A percentile compares a stretch with the other conserved stretches of the same genome.
These are phyloP conservation scores for Acanthopleura granulata DNA, from an alignment of 2,888 invertebrate species.

Conservation along the genomic window DNA sequence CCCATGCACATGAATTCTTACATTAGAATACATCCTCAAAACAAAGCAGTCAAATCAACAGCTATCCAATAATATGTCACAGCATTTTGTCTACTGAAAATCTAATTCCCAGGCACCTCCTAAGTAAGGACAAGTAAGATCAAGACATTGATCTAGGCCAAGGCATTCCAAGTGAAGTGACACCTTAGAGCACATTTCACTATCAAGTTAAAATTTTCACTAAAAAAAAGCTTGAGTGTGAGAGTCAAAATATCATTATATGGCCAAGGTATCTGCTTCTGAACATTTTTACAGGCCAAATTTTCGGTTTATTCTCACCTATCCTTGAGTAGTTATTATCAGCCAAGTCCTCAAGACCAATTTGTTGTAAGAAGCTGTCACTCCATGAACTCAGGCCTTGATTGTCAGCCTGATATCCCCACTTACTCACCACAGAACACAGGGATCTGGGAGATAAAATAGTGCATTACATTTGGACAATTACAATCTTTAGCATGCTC, in stretches of 20 bases:
- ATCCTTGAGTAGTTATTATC: constrained; percentile 56
- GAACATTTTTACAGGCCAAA: no score
- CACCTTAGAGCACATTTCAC: no score
- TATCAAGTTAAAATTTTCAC: no score
- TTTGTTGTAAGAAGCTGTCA: constrained; percentile 77
- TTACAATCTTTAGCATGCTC: not conserved
- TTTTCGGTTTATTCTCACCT: constrained; percentile 62
- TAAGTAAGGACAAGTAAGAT: no score
- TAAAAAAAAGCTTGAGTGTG: no score
- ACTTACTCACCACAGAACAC: constrained; percentile 94
- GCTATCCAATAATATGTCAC: no score
- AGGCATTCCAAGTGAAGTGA: no score
- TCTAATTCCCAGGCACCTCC: no score
- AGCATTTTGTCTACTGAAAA: no score
- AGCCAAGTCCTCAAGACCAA: constrained; percentile 82
- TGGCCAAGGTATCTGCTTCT: no score
- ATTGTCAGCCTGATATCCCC: constrained; percentile 81
- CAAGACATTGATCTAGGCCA: no score
- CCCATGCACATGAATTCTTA: constrained; percentile 40
- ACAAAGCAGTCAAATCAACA: not conserved
- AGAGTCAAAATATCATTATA: no score
- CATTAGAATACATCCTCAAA: not conserved
- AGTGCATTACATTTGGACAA: not conserved
- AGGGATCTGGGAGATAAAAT: constrained; percentile 77
- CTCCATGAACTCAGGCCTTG: constrained; percentile 77